Base-by-base conservation (phyloP, 2,888 invertebrate genomes). In the Deilephila elpenor region DNA sequence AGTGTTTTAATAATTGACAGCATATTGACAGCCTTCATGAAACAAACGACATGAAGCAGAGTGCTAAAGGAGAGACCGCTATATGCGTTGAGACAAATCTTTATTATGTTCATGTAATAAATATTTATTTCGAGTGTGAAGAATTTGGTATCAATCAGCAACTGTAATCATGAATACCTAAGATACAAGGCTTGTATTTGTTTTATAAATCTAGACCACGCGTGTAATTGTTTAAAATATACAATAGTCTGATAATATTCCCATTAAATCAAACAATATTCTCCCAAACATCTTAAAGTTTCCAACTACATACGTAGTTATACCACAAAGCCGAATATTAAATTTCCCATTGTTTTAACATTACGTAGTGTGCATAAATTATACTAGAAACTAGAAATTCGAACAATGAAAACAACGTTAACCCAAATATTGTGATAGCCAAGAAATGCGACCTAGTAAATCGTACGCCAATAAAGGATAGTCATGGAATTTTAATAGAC, bases 401-500 rank as follows among this genome's bases (percentile, higher is more conserved):
- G 76, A 76, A 76, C 78, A 78, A 80, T 80, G 83, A 83, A 85
- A 86, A 80, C 80, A 80, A 81, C 77, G 79, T 84, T 80, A 82
- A 80, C 80, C 80, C 76, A 84, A 86, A 88, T 87, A 86, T 83
- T 84, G 74, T 79, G 76, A 81, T 76, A 67, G 75, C 79, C 78
- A 80, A 82, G 78, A 80, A 80, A 80, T 81, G 80, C 83, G 79
- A 79, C 83, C 83, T 78, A 84, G 73, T 74, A 59, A 77, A 71
- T 64, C 71, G 74, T 59, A 20, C 59, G 62, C 51, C 19, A 78
- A 74, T 44, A 67, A 37, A 67, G 67, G 64, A 72, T 64, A 56
- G 37, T 72, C 51, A 72, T 62, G 62, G 64, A 77, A 80, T 82
- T 85, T 86, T 86, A 87, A 86, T 88, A 87, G 83, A 86, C 83